Conservation (phyloP, 2,888 invertebrate species). For the Calephelis perditalis region DNA sequence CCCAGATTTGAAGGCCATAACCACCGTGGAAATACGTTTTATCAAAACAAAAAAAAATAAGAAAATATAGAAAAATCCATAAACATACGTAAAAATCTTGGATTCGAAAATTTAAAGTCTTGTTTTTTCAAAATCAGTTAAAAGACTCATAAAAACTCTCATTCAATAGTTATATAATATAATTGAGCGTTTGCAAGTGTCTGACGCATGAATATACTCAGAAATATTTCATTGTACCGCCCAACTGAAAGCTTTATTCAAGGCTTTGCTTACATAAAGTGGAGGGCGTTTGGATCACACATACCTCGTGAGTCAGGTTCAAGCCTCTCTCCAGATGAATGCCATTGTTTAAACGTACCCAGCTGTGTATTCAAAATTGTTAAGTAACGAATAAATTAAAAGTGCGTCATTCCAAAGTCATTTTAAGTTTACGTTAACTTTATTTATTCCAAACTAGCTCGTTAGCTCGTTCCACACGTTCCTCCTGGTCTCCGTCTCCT, state of each 20-base stretch:
- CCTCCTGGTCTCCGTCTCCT: too few species aligned
- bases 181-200: neutral
- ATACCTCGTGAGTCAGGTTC: conserved; percentile 33
- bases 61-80: too few species aligned
- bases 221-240: conserved; percentile 26
- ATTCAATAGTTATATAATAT: too few species aligned
- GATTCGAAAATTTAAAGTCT: too few species aligned
- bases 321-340: conserved; percentile 1
- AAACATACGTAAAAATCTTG: too few species aligned
- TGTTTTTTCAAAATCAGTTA: too few species aligned
- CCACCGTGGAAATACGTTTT: too few species aligned
- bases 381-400: conserved; percentile 8
- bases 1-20: too few species aligned
- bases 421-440: neutral
- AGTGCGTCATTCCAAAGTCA: neutral
- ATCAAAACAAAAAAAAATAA: too few species aligned
- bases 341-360: conserved; percentile 15
- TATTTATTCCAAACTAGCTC: too few species aligned
- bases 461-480: too few species aligned
- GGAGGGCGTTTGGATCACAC: conserved; percentile 27
- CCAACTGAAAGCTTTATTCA: conserved; percentile 31
- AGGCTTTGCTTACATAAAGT: conserved; percentile 29
- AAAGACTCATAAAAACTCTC: too few species aligned
- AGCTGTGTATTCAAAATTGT: conserved; percentile 11
- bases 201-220: conserved; percentile 23